Base-by-base conservation (phyloP, 2,113 vertebrate genomes). In the Misgurnus mizolepis region DNA sequence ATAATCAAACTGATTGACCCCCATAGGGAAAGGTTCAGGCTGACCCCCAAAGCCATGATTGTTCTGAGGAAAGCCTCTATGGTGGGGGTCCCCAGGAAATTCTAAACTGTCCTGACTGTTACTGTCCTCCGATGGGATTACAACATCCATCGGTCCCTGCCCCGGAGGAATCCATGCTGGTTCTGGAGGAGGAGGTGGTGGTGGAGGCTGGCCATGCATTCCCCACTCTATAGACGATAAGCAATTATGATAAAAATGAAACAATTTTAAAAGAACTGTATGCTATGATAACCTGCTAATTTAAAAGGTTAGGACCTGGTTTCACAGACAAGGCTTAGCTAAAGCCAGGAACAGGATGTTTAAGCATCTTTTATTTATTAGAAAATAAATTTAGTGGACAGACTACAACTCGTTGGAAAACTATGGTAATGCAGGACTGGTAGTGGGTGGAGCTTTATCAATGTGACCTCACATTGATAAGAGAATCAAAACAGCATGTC, bases 1-100 rank as follows among this genome's bases (percentile, higher is more conserved):
- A 94, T 99, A 99, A 94, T 99, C 98, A 95, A 98, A 99, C 94
- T 99, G 98, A 94, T 97, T 98, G 88, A 94, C 92, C 90, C 95
- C 93, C 93, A 97, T 94, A 92, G 95, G 90, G 95, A 97, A 98
- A 94, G 95, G 97, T 93, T 99, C 97, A 27, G 97, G 94, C 93
- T 96, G 96, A 92, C 94, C 95, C 90, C 95, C 95, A 95, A 98
- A 99, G 91, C 94, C 95, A 94, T 98, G 97, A 95, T 96, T 99
- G 94, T 98, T 98, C 94, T 96, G 97, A 92, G 95, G 95, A 93
- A 97, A 99, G 85, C 94, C 94, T 90, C 89, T 88, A 41, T 95
- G 96, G 91, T 94, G 97, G 91, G 95, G 94, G 85, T 98, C 97
- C 87, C 94, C 90, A 87, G 93, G 89, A 95, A 99, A 99, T 83